A percentile compares a stretch with the other conserved stretches of the same genome.
These are phyloP conservation scores for Leucoraja erinaceus DNA, from an alignment of 2,113 vertebrate species.

Conservation along the genomic window DNA sequence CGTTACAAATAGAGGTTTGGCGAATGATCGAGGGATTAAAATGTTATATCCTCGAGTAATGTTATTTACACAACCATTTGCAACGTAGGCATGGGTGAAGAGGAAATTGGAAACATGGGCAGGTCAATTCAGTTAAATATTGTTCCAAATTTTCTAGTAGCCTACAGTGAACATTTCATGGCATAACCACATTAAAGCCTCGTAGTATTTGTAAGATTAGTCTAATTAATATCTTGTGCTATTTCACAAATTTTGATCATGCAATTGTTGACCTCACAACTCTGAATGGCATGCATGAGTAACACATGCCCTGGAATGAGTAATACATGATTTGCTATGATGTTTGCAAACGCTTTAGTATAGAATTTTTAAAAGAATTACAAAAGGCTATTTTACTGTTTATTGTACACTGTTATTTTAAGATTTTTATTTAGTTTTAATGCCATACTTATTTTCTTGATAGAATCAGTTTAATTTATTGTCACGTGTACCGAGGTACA, in stretches of 20 bases:
- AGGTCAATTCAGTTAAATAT: not conserved
- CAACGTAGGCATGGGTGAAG: not conserved
- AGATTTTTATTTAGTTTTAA: no score
- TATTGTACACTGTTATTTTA: no score
- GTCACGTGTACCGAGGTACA: no score
- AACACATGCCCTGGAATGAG: not conserved
- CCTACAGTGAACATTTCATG: not conserved
- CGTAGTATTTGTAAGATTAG: not conserved
- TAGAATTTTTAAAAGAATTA: no score
- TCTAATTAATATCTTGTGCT: not conserved
- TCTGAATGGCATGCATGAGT: not conserved
- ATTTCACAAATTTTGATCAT: not conserved
- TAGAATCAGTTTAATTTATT: no score
- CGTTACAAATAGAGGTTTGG: not conserved
- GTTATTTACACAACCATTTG: not conserved
- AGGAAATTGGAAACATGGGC: not conserved
- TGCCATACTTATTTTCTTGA: no score
- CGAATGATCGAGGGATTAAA: not conserved
- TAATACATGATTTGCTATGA: not conserved
- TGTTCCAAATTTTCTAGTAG: not conserved
- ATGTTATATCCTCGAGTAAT: no score
- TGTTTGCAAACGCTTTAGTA: no score
- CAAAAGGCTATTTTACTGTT: no score
- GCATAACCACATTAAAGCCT: not conserved
- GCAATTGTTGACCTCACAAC: not conserved